These are phyloP conservation scores for Amblyopsis rosae DNA, from an alignment of 2,113 vertebrate species.

Conservation along the genomic window DNA sequence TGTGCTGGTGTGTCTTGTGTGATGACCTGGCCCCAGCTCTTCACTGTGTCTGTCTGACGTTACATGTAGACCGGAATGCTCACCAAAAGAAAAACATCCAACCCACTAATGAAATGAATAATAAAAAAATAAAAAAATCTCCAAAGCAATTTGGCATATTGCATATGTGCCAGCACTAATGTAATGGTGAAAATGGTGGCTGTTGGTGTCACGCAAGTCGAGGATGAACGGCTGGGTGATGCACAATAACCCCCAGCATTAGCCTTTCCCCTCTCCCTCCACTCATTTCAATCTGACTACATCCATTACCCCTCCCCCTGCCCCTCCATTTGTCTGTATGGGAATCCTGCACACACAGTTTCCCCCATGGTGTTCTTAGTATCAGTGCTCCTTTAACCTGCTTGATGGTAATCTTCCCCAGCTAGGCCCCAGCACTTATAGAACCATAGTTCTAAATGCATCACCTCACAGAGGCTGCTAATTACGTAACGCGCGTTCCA, in stretches of 20 bases:
- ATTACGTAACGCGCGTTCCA: constrained; percentile 77
- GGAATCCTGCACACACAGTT: constrained; percentile 50
- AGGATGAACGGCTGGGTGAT: constrained; percentile 71
- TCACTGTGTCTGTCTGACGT: background rate
- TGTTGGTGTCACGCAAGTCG: constrained; percentile 57
- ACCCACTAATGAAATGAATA: constrained; percentile 62
- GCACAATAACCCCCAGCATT: constrained; percentile 73
- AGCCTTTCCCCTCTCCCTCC: constrained; percentile 52
- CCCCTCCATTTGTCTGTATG: constrained; percentile 63
- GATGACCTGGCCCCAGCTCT: background rate
- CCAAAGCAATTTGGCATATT: constrained; percentile 76
- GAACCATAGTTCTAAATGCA: constrained; percentile 69
- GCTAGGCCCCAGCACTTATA: constrained; percentile 66
- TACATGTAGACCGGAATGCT: background rate
- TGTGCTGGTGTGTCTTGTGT: background rate
- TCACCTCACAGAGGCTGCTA: constrained; percentile 74
- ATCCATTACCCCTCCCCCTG: constrained; percentile 68
- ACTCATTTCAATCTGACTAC: constrained; percentile 71
- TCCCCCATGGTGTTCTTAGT: constrained; percentile 46
- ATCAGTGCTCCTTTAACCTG: constrained; percentile 49
- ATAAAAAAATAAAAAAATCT: constrained; percentile 30
- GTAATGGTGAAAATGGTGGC: constrained; percentile 63
- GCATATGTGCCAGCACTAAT: constrained; percentile 62
- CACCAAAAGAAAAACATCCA: constrained; percentile 26
- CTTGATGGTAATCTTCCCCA: constrained; percentile 70